Conservation (phyloP, 2,113 vertebrate genomes). For the Holacanthus passer region DNA sequence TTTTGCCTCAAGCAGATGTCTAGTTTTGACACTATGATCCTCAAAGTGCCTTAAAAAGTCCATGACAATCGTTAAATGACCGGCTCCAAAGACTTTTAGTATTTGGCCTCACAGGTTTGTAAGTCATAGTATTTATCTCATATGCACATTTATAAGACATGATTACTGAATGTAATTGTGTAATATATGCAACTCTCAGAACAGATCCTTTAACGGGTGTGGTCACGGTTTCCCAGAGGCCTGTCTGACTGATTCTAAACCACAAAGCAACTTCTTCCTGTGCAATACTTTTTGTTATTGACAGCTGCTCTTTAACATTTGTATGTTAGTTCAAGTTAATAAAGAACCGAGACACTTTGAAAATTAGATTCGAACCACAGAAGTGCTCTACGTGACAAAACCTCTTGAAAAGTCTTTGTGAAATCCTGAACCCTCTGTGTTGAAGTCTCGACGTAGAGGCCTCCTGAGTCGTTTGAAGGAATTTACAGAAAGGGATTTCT, state of each 20-base stretch:
- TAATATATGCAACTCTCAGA: slow-evolving; percentile 7
- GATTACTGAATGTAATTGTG: neutral
- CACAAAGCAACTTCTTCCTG: neutral
- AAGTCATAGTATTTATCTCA: too few relatives aligned
- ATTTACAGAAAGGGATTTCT: slow-evolving; percentile 28
- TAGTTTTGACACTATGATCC: slow-evolving; percentile 6
- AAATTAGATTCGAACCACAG: neutral
- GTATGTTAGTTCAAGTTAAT: slow-evolving; percentile 5
- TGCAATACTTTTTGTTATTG: neutral
- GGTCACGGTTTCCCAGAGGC: slow-evolving; percentile 2
- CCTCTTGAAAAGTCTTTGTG: neutral
- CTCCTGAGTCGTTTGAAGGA: neutral
- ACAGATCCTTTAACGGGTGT: neutral
- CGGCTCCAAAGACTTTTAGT: slow-evolving; percentile 28
- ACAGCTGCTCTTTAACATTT: slow-evolving; percentile 9
- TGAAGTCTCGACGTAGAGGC: neutral
- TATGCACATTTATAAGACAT: too few relatives aligned
- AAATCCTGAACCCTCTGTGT: slow-evolving; percentile 4
- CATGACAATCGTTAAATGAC: neutral
- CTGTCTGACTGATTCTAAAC: neutral
- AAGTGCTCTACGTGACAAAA: neutral
- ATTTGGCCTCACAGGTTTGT: too few relatives aligned
- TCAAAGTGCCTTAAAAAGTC: slow-evolving; percentile 59
- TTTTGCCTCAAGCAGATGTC: slow-evolving; percentile 12
- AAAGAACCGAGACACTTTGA: neutral